Evolutionary conservation across 2,888 invertebrate genomes (phyloP).

Genomic region (Celastrina argiolus): DNA sequence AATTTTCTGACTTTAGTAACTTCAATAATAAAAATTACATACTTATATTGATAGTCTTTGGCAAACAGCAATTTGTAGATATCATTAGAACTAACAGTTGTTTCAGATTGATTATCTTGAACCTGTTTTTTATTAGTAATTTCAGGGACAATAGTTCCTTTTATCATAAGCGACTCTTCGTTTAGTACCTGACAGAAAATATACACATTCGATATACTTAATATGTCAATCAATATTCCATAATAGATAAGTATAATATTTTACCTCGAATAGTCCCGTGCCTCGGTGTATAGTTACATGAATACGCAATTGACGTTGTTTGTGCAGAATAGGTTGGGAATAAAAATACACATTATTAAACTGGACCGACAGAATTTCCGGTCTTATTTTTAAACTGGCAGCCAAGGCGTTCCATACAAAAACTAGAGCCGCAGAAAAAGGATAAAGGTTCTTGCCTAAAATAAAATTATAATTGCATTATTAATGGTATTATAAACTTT

Average conservation of each 20-base stretch:
- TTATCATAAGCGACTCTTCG: too few species aligned
- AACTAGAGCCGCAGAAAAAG: slow-evolving; percentile 86
- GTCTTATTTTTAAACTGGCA: slow-evolving; percentile 69
- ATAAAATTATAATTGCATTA: too few species aligned
- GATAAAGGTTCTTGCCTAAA: slow-evolving; percentile 81
- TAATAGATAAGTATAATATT: too few species aligned
- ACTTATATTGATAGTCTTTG: slow-evolving; percentile 45
- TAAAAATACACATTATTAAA: slow-evolving; percentile 80
- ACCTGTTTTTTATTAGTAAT: not conserved
- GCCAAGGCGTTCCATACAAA: slow-evolving; percentile 85
- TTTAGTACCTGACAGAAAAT: not conserved
- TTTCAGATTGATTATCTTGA: not conserved
- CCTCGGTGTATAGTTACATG: slow-evolving; percentile 79
- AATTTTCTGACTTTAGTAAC: too few species aligned
- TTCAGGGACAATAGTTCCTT: not conserved
- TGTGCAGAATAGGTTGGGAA: slow-evolving; percentile 76
- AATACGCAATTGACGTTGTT: slow-evolving; percentile 73
- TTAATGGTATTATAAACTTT: too few species aligned
- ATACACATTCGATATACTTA: not conserved
- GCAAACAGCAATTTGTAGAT: slow-evolving; percentile 45
- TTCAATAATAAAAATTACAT: slow-evolving; percentile 26
- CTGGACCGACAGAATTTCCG: slow-evolving; percentile 82
- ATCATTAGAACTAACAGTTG: slow-evolving; percentile 37
- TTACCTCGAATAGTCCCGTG: slow-evolving; percentile 78
- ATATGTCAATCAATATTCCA: too few species aligned